Percentiles rank a stretch among this genome's conserved stretches.
Evolutionary conservation across 2,797 vertebrate genomes (phyloP).

Genomic region (Arrhamphus sclerolepis): DNA sequence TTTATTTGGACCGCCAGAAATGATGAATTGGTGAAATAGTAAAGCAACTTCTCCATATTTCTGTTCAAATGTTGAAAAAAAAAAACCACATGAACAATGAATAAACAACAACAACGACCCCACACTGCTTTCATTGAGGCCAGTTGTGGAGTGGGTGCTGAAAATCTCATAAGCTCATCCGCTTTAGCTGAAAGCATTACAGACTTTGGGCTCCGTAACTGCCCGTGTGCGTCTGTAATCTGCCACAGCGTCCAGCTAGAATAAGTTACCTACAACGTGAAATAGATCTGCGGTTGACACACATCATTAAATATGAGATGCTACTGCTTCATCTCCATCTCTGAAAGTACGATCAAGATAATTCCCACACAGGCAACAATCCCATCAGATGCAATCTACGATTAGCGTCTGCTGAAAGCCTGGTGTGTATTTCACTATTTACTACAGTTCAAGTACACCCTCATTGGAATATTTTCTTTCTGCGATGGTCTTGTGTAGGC

Average conservation of each 20-base stretch:
- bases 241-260: constrained; percentile 15
- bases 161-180: constrained; percentile 65
- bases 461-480: too few relatives aligned
- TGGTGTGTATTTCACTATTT: constrained; percentile 17
- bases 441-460: too few relatives aligned
- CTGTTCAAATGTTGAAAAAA: background rate
- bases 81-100: background rate
- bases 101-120: too few relatives aligned
- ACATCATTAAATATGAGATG: background rate
- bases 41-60: background rate
- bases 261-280: constrained; percentile 37
- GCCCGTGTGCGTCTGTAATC: constrained; percentile 37
- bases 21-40: background rate
- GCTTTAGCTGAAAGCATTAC: constrained; percentile 59
- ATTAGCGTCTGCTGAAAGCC: constrained; percentile 12
- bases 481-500: too few relatives aligned
- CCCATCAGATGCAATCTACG: background rate
- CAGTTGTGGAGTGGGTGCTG: constrained; percentile 51
- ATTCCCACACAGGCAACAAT: background rate
- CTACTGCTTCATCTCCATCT: background rate
- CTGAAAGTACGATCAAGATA: background rate
- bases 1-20: constrained; percentile 18
- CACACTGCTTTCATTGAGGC: constrained; percentile 17
- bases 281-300: background rate
- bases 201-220: constrained; percentile 39